Evolutionary conservation across 2,797 vertebrate genomes (phyloP).

Genomic region (Tinamus major): DNA sequence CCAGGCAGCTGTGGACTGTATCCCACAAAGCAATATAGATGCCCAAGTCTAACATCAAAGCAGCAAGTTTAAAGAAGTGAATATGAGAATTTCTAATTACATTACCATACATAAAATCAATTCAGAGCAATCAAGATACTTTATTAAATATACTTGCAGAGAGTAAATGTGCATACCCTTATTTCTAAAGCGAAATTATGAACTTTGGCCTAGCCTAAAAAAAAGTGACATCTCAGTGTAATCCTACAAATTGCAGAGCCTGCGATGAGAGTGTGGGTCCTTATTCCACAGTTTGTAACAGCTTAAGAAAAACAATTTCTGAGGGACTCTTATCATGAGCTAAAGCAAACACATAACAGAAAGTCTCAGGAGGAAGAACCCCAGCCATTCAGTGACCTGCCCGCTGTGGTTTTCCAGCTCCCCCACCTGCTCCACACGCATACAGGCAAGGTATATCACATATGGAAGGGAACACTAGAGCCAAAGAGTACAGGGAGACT

Average conservation of each 20-base stretch:
- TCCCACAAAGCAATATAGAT: conserved; percentile 16
- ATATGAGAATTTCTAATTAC: conserved; percentile 31
- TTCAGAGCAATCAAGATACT: background rate
- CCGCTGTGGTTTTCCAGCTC: rapidly evolving
- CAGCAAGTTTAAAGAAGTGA: conserved; percentile 25
- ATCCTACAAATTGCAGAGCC: background rate
- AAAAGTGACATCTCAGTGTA: background rate
- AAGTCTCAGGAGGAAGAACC: background rate
- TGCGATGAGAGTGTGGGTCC: background rate
- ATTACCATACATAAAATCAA: conserved; percentile 1
- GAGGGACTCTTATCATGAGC: background rate
- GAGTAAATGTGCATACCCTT: background rate
- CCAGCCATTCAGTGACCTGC: background rate
- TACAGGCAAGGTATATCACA: rapidly evolving
- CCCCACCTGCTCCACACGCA: background rate
- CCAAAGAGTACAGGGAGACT: background rate
- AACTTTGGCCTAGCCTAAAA: background rate
- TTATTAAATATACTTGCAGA: conserved; percentile 24
- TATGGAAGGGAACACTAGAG: background rate
- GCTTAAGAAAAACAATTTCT: background rate
- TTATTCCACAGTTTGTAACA: background rate
- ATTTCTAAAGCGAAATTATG: background rate
- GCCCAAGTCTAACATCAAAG: conserved; percentile 40
- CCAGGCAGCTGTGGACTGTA: conserved; percentile 5
- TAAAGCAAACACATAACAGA: rapidly evolving